Base-by-base conservation (phyloP, 2,113 vertebrate species). In the Salvelinus sp. region DNA sequence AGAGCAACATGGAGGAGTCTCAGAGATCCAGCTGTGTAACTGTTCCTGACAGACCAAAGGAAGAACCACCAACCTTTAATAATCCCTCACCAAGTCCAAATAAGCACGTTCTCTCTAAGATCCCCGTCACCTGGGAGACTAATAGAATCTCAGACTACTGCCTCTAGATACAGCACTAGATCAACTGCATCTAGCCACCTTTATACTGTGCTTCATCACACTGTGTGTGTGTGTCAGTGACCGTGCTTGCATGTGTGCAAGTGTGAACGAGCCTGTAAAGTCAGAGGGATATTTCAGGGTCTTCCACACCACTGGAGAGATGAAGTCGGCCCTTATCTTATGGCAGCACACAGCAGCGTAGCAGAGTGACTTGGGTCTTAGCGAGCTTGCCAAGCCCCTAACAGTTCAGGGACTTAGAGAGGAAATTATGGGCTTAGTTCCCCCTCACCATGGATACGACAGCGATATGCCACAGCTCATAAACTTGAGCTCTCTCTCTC, bases 311-410 rank as follows among this genome's bases (percentile, higher is more conserved):
- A 60, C 72, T 75, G 76, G 72, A 82, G 74, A 82, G 64, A 82
- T 76, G 68, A 77, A 64, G 79, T 44, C 44, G 78, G 82, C 76
- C 64, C 83, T 92, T 87, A 89, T 91, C 87, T 86, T 78, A 44
- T 68, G 50, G n/a, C 79, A 82, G 69, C 88, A 58, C 18, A 71
- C 6, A 28, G 44, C 10, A 23, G 27, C 20, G 76, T 44, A 44
- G 38, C 38, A 1, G 10, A 14, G 20, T 6, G 67, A 44, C 38
- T 44, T 44, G 20, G 33, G 30, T 44, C 27, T 68, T 68, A 70
- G 70, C 44, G 30, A 70, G 68, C 38, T 44, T 44, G 38, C 38
- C 38, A 44, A 44, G 38, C 70, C 65, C 47, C 16, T 69, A 57
- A 72, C 22, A 27, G 71, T 66, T 69, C 66, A 13, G 72, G 68